A percentile compares a stretch with the other conserved stretches of the same genome.
Evolutionary conservation across 2,113 vertebrate species (phyloP).

Genomic region (Larimichthys crocea): DNA sequence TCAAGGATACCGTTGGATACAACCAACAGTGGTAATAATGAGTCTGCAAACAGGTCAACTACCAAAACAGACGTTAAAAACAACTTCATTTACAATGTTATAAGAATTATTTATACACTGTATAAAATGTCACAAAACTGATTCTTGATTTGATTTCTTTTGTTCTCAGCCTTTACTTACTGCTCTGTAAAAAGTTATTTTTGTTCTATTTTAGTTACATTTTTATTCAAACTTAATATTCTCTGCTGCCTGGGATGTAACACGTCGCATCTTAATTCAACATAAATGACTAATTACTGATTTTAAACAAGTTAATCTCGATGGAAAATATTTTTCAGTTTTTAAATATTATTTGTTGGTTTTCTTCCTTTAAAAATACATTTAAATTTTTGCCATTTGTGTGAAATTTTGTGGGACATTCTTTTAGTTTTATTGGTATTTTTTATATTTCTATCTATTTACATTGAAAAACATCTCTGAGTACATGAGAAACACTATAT

Average conservation of each 20-base stretch:
- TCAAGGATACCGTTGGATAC: constrained; percentile 45
- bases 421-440: neutral
- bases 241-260: neutral
- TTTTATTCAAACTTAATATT: neutral
- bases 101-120: neutral
- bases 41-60: constrained; percentile 1
- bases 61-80: neutral
- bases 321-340: too few species aligned
- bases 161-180: neutral
- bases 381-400: too few species aligned
- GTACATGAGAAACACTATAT: neutral
- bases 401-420: too few species aligned
- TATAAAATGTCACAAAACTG: neutral
- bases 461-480: neutral
- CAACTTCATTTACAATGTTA: neutral
- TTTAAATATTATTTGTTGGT: too few species aligned
- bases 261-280: too few species aligned
- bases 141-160: neutral
- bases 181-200: neutral
- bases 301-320: neutral
- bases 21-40: neutral
- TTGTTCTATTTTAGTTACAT: neutral
- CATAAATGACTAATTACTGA: neutral
- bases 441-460: neutral
- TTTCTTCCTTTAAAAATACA: too few species aligned